phyloP scores from a whole-genome alignment of 2,797 vertebrate genomes.

The Gobionotothen gibberifrons region DNA sequence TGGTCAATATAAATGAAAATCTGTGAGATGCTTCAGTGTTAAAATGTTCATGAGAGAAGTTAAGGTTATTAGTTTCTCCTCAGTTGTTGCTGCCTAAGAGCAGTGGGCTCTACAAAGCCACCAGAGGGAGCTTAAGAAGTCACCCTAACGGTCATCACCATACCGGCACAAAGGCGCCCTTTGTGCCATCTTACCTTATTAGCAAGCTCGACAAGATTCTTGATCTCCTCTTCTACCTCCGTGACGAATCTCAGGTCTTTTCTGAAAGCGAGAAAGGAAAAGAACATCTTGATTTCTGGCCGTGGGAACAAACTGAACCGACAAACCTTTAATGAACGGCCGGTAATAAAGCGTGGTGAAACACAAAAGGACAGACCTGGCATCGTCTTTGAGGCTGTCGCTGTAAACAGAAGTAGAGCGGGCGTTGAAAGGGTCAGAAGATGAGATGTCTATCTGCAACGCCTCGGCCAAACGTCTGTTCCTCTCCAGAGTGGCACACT shows the following conservation, averaged over 20 bases:
- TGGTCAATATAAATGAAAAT: neutral
- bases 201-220: conserved; percentile 91
- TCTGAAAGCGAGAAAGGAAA: conserved; percentile 78
- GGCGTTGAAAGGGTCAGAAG: conserved; percentile 92
- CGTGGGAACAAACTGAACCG: neutral
- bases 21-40: neutral
- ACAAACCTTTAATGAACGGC: neutral
- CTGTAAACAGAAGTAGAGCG: conserved; percentile 92
- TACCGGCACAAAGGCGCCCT: neutral
- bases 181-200: conserved; percentile 88
- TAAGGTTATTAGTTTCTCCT: neutral
- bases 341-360: neutral
- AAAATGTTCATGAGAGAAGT: neutral
- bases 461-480: conserved; percentile 95
- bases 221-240: conserved; percentile 97
- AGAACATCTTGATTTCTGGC: neutral
- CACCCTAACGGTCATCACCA: neutral
- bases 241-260: conserved; percentile 96
- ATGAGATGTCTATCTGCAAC: conserved; percentile 91
- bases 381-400: conserved; percentile 94
- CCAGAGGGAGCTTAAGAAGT: conserved; percentile 44
- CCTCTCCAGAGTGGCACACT: conserved; percentile 93
- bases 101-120: conserved; percentile 21
- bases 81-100: neutral
- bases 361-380: conserved; percentile 82